Percentiles rank a stretch among this genome's conserved stretches.
Conservation (phyloP, 2,113 vertebrate genomes). For the Paramisgurnus dabryanus region DNA sequence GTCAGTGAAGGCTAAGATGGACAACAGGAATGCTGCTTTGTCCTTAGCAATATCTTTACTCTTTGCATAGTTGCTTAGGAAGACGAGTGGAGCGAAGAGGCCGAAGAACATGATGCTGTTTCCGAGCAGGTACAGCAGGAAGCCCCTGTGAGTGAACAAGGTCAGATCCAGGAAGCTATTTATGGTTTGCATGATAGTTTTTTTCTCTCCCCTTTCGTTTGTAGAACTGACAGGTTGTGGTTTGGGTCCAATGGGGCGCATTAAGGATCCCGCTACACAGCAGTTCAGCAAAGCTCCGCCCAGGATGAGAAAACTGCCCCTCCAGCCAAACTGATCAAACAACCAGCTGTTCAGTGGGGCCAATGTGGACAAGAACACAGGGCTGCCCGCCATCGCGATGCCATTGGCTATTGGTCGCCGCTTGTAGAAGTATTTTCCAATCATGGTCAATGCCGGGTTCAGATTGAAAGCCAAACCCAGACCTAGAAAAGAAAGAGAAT, state of each 20-base stretch:
- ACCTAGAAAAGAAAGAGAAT: slow-evolving; percentile 68
- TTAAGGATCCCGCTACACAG: slow-evolving; percentile 92
- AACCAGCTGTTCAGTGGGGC: slow-evolving; percentile 91
- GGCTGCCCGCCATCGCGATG: slow-evolving; percentile 95
- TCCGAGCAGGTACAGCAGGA: slow-evolving; percentile 91
- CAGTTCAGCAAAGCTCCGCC: slow-evolving; percentile 92
- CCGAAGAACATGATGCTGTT: slow-evolving; percentile 96
- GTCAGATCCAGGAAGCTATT: slow-evolving; percentile 92
- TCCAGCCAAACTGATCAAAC: slow-evolving; percentile 88
- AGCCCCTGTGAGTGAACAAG: slow-evolving; percentile 91
- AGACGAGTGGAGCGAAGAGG: slow-evolving; percentile 91
- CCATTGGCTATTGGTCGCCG: slow-evolving; percentile 92
- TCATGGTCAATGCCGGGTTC: slow-evolving; percentile 97
- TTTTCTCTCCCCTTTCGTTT: slow-evolving; percentile 62
- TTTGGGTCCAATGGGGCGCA: slow-evolving; percentile 89
- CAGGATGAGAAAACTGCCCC: slow-evolving; percentile 95
- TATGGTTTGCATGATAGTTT: slow-evolving; percentile 79
- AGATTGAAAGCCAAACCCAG: slow-evolving; percentile 95
- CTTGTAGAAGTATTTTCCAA: slow-evolving; percentile 95
- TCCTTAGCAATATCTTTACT: slow-evolving; percentile 85
- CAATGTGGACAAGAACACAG: slow-evolving; percentile 93
- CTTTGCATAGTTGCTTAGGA: slow-evolving; percentile 93
- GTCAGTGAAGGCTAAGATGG: slow-evolving; percentile 92
- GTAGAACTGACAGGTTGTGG: slow-evolving; percentile 48
- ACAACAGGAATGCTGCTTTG: slow-evolving; percentile 89